Base-by-base conservation (phyloP, 2,113 vertebrate genomes). In the Anguilla japonica region DNA sequence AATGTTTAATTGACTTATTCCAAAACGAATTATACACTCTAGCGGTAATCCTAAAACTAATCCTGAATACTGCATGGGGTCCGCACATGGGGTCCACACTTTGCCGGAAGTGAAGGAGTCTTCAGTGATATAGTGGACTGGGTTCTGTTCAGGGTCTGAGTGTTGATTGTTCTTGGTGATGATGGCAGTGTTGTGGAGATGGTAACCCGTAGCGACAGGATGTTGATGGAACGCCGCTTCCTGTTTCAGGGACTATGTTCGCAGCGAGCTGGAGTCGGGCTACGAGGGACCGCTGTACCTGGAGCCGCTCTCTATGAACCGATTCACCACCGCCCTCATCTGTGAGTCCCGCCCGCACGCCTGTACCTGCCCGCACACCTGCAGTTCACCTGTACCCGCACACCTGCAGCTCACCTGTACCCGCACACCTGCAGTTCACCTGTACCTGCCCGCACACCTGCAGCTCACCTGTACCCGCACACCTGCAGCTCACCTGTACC, bases 231-330 rank as follows among this genome's bases (percentile, higher is more conserved):
- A 29, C 14, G 11, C 79, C 75, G 78, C 26, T 91, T 89, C 90
- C 34, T 29, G 89, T 90, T 88, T 80, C 39, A 97, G 96, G 91
- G 96, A 97, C 92, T 97, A 97, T 60, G 96, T 97, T 78, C 93
- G 95, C 85, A 96, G 96, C 0, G 96, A 97, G 83, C 90, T 97
- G 91, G 96, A 97, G 85, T 97, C 94, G 0, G 96, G 95, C 63
- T 96, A 96, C 71, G 96, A 96, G 93, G 96, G 96, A 63, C 96
- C 96, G 56, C 95, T 96, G 94, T 96, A 96, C 81, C 92, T 96
- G 93, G 96, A 97, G 87, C 96, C 96, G 88, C 94, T 97, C 20
- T 97, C 96, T 1, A 95, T 96, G 95, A 96, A 96, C 91, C 95
- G 96, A 46, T 97, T 97, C 92, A 96, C 96, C 89, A 96, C 96